phyloP scores from a whole-genome alignment of 2,113 vertebrate species.

The Lichenostomus cassidix region DNA sequence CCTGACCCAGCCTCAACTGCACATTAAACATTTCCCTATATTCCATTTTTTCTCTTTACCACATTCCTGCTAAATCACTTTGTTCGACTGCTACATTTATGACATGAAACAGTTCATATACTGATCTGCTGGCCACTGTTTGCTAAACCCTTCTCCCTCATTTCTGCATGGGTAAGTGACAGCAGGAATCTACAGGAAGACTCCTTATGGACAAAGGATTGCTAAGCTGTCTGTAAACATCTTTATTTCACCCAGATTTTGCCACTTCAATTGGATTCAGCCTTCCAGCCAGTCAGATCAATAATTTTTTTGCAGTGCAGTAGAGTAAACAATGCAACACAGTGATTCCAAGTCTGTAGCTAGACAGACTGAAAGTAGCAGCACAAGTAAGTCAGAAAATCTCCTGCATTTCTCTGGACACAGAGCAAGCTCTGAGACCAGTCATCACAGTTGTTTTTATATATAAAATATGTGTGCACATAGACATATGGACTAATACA shows the following conservation, averaged over 20 bases:
- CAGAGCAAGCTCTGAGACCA: conserved; percentile 32
- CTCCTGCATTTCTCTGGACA: conserved; percentile 36
- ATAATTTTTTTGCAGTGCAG: conserved; percentile 35
- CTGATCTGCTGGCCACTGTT: not conserved
- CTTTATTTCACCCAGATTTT: conserved; percentile 7
- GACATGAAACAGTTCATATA: not conserved
- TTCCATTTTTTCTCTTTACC: not conserved
- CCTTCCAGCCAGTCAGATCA: conserved; percentile 9
- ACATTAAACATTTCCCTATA: not conserved
- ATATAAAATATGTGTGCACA: conserved; percentile 13
- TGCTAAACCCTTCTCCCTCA: not conserved
- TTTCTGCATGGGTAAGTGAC: not conserved
- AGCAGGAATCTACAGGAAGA: not conserved
- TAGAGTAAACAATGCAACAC: conserved; percentile 42
- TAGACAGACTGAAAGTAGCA: conserved; percentile 59
- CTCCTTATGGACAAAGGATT: not conserved
- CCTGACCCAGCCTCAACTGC: not conserved
- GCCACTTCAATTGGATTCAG: not conserved
- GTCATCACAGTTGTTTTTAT: conserved; percentile 49
- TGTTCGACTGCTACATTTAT: not conserved
- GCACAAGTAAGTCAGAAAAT: conserved; percentile 34
- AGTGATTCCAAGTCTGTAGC: conserved; percentile 39
- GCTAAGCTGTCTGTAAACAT: not conserved
- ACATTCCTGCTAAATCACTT: not conserved
- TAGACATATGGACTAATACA: conserved; percentile 26